Conservation (phyloP, 2,113 vertebrate genomes). For the Catharus minimus region DNA sequence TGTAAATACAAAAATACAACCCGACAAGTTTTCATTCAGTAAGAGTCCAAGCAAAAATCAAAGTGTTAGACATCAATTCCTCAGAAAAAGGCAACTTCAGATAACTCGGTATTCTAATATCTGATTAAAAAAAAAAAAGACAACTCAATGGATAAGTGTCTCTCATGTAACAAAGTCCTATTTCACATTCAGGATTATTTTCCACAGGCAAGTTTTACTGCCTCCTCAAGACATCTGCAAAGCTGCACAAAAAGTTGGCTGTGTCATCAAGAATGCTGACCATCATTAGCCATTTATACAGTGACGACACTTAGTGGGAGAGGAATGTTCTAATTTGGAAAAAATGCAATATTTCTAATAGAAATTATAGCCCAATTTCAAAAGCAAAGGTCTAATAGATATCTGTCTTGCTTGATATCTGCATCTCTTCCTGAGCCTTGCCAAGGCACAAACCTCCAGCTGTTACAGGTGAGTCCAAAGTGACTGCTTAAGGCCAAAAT, state of each 20-base stretch:
- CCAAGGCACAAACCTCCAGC: neutral
- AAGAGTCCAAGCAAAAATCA: slow-evolving; percentile 27
- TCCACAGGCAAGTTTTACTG: neutral
- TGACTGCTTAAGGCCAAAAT: neutral
- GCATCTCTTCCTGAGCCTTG: neutral
- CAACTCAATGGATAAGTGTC: neutral
- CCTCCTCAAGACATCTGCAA: neutral
- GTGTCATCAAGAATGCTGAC: neutral
- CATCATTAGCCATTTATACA: neutral
- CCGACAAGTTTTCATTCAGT: neutral
- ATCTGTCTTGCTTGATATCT: neutral
- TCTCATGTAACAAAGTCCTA: neutral
- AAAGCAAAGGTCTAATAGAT: neutral
- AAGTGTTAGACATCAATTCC: slow-evolving; percentile 29
- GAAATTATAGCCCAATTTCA: neutral
- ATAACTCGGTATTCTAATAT: neutral
- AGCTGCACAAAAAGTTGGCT: neutral
- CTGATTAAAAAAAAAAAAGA: neutral
- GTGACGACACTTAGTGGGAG: neutral
- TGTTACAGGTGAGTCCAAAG: neutral
- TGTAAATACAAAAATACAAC: slow-evolving; percentile 10
- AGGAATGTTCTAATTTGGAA: neutral
- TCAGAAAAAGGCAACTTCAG: slow-evolving; percentile 19
- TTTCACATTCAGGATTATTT: neutral
- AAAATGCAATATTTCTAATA: neutral